Base-by-base conservation (phyloP, 2,113 vertebrate genomes). In the Hemichromis elongatus region DNA sequence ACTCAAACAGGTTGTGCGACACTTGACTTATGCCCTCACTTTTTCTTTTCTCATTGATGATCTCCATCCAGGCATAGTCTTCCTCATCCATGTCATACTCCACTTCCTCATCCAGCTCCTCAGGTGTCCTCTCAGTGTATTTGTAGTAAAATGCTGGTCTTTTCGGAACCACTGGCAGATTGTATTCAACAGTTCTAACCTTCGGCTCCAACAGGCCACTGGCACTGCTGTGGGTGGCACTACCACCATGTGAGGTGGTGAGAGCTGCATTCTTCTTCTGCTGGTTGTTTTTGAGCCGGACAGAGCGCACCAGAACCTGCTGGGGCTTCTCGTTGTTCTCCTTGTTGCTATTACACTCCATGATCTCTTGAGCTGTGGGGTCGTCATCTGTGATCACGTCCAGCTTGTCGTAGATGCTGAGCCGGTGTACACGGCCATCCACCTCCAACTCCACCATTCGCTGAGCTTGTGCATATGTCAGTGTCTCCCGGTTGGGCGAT, bases 21-120 rank as follows among this genome's bases (percentile, higher is more conserved):
- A 99, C 98, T 24, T 97, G 98, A 11, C 98, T 97, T 80, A 97
- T 89, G 3, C 98, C 98, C 37, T 99, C 98, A 0, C 96, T 97
- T 89, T 95, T 97, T 56, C 99, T 94, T 90, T 97, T 98, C 88
- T 99, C 98, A 0, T 99, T 99, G 92, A 99, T 92, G 54, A 99
- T 94, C 92, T 99, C 99, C 89, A 99, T 93, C 99, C 99, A 99
- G 0, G 98, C 98, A 0, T 98, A 99, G 94, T 99, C 98, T 93
- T 99, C 99, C 92, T 99, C 99, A 16, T 99, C 99, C 99, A 99
- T 99, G 93, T 99, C 98, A 1, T 99, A 99, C 86, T 99, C 99
- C 70, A 99, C 99, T 93, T 99, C 98, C 0, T 98, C 96, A 55
- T 99, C 98, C 42, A 99, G 96, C 92, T 99, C 99, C 92, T 99